Evolutionary conservation across 2,797 vertebrate genomes (phyloP), one percentile per base, ranked within the genome.

Genomic region (Manis javanica): DNA sequence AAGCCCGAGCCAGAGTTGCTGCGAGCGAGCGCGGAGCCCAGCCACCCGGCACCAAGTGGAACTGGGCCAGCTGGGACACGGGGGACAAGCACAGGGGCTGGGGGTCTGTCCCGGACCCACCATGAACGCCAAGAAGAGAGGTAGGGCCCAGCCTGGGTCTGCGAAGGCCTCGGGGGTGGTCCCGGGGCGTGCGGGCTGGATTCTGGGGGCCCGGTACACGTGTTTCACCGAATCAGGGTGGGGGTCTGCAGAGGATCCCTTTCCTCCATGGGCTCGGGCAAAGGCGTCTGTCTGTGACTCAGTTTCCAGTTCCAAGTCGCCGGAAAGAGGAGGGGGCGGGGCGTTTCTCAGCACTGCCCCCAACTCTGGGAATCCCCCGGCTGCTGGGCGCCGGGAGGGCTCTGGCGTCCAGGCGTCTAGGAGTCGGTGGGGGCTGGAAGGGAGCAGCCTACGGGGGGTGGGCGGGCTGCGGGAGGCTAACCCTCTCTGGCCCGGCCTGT

Each of bases 51-150:
- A 93, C 64, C 61, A 6, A 95, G 95, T 34, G 84, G 75, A 69
- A 90, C 74, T 26, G 68, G 75, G 94, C 55, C n/a, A n/a, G 55
- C 23, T 19, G 64, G 83, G 72, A 82, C 75, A 39, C 37, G 15
- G 63, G 84, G 94, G 79, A 5, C 26, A 29, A 93, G 83, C 29
- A 34, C 19, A 15, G 51, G 66, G 37, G 49, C 64, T 81, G 46
- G 18, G 64, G 92, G 64, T 18, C 83, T 26, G 10, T 68, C 71
- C 55, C 1, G 29, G 90, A 96, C 87, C 78, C 13, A 97, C 92
- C 96, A 98, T 98, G 97, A 97, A 86, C 84, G 42, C 96, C 94
- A 98, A 97, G 77, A 98, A 98, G 88, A 98, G 34, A 97, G 96
- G 97, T 98, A 97, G 84, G 96, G 87, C 93, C 88, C 5, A 4